Conservation (phyloP, 1,140 invertebrate species). For the Amyelois transitella region DNA sequence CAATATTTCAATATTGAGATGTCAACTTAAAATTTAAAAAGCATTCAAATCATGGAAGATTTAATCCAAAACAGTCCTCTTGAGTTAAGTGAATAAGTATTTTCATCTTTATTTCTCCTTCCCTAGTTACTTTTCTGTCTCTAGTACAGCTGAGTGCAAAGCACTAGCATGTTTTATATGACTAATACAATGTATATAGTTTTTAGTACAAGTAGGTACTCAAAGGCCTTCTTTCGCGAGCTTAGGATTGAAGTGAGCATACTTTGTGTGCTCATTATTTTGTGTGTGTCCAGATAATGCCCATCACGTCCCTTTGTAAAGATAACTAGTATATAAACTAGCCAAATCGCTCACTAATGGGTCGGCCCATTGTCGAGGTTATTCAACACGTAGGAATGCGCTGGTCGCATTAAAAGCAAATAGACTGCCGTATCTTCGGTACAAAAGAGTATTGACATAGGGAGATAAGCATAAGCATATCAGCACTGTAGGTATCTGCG, state of each 20-base stretch:
- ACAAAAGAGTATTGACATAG: constrained; percentile 71
- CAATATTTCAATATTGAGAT: too few relatives aligned
- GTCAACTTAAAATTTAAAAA: too few relatives aligned
- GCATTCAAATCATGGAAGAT: too few relatives aligned
- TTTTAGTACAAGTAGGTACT: too few relatives aligned
- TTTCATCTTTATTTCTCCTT: too few relatives aligned
- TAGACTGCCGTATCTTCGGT: constrained; percentile 61
- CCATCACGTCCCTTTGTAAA: background rate
- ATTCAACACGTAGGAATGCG: constrained; percentile 59
- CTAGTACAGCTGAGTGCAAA: too few relatives aligned
- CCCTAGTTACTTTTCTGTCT: too few relatives aligned
- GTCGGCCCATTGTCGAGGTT: constrained; percentile 49
- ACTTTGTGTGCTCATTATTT: background rate
- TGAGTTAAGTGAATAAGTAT: too few relatives aligned
- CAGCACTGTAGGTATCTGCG: constrained; percentile 55
- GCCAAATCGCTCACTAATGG: constrained; percentile 48
- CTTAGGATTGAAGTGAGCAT: background rate
- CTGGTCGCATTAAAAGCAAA: constrained; percentile 62
- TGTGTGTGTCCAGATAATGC: background rate
- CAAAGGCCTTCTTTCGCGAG: too few relatives aligned
- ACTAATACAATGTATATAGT: too few relatives aligned
- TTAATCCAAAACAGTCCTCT: too few relatives aligned
- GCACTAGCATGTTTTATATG: too few relatives aligned
- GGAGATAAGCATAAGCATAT: constrained; percentile 66
- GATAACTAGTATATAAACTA: constrained; percentile 32